Conservation (phyloP, 2,797 vertebrate genomes). For the Channallabes apus region DNA sequence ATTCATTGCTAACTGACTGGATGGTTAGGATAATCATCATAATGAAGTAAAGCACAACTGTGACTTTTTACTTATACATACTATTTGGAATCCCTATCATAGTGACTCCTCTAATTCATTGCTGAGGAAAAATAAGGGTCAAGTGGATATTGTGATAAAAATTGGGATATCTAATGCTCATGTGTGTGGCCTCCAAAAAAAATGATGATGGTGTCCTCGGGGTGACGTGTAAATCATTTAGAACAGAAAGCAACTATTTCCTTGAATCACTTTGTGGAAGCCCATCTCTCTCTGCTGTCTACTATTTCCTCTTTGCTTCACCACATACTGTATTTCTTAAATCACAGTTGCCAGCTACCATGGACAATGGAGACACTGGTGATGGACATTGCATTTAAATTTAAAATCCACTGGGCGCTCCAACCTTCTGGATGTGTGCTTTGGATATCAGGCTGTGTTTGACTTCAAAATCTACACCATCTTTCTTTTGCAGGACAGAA, state of each 20-base stretch:
- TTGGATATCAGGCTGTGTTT: constrained; percentile 56
- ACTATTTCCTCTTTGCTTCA: constrained; percentile 43
- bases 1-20: neutral
- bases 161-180: neutral
- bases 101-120: neutral
- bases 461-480: constrained; percentile 48
- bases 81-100: neutral
- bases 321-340: constrained; percentile 37
- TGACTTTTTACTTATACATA: neutral
- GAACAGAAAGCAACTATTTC: neutral
- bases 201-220: too few species aligned
- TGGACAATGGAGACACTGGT: constrained; percentile 24
- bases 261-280: neutral
- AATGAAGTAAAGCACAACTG: neutral
- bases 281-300: constrained; percentile 13
- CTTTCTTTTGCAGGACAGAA: constrained; percentile 56
- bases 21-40: neutral
- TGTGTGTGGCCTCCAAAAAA: neutral
- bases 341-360: constrained; percentile 35
- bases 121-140: neutral
- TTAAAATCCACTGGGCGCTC: constrained; percentile 44
- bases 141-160: neutral
- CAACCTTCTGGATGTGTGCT: constrained; percentile 52
- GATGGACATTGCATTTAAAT: constrained; percentile 43
- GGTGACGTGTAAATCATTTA: neutral